A percentile compares a stretch with the other conserved stretches of the same genome.
These are phyloP conservation scores for Piprites chloris DNA, from an alignment of 2,113 vertebrate genomes.

Conservation along the genomic window DNA sequence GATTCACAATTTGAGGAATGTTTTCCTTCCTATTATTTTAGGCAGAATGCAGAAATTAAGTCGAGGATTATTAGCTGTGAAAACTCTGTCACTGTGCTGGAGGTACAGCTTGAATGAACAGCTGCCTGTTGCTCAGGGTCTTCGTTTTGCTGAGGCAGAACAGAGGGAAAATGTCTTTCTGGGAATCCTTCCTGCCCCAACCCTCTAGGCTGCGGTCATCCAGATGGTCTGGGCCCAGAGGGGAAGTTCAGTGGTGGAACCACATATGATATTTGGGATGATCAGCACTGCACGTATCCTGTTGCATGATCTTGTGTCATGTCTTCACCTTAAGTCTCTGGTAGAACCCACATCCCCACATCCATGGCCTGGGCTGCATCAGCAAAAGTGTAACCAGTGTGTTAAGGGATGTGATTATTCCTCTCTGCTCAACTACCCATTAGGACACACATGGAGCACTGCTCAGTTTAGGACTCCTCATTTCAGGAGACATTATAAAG, in stretches of 20 bases:
- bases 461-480: not conserved
- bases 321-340: not conserved
- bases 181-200: not conserved
- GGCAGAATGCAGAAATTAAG: not conserved
- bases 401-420: not conserved
- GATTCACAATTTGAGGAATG: not conserved
- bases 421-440: not conserved
- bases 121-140: not conserved
- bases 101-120: not conserved
- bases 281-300: not conserved
- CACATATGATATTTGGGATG: not conserved
- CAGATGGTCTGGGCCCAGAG: not conserved
- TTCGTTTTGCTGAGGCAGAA: not conserved
- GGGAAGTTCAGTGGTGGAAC: not conserved
- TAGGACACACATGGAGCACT: not conserved
- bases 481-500: not conserved
- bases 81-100: not conserved
- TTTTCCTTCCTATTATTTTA: not conserved
- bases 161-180: not conserved
- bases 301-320: not conserved
- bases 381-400: not conserved
- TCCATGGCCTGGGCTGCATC: not conserved
- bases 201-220: not conserved
- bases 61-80: not conserved
- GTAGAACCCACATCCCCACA: not conserved